Evolutionary conservation across 2,888 invertebrate genomes (phyloP).

Genomic region (Dendrolimus houi): DNA sequence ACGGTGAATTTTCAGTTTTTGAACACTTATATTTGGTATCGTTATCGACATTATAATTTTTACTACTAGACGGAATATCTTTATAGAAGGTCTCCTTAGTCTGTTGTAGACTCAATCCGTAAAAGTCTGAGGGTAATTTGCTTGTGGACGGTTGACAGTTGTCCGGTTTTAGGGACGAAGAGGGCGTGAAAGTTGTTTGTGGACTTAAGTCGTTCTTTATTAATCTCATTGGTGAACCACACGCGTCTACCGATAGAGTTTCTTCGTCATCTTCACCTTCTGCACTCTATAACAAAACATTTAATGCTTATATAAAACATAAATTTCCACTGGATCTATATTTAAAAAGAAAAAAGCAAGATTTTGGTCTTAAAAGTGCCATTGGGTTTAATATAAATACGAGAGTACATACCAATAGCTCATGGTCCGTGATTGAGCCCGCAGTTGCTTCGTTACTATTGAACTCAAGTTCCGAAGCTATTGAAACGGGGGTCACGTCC

Average conservation of each 20-base stretch:
- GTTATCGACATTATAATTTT: constrained; percentile 52
- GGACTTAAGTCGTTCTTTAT: constrained; percentile 56
- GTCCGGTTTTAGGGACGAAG: constrained; percentile 20
- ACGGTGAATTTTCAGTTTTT: constrained; percentile 32
- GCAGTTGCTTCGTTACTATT: constrained; percentile 82
- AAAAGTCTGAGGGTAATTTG: constrained; percentile 36
- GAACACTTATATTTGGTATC: constrained; percentile 43
- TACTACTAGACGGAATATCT: constrained; percentile 61
- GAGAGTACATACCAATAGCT: constrained; percentile 58
- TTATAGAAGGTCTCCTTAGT: constrained; percentile 57
- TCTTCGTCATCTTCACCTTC: constrained; percentile 78
- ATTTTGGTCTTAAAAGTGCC: too few species aligned
- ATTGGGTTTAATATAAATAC: too few species aligned
- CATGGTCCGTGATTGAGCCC: constrained; percentile 78
- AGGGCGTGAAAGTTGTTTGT: constrained; percentile 18
- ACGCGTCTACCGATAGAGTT: constrained; percentile 72
- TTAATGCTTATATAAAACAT: too few species aligned
- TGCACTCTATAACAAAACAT: constrained; percentile 38
- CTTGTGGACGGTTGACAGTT: constrained; percentile 37
- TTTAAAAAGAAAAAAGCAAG: too few species aligned
- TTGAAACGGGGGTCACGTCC: constrained; percentile 81
- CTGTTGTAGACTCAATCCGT: constrained; percentile 49
- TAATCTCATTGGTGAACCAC: constrained; percentile 46
- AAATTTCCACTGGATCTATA: too few species aligned
- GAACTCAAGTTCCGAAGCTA: constrained; percentile 78